Base-by-base conservation (phyloP, 1,140 invertebrate genomes). In the Drosophila biarmipes region DNA sequence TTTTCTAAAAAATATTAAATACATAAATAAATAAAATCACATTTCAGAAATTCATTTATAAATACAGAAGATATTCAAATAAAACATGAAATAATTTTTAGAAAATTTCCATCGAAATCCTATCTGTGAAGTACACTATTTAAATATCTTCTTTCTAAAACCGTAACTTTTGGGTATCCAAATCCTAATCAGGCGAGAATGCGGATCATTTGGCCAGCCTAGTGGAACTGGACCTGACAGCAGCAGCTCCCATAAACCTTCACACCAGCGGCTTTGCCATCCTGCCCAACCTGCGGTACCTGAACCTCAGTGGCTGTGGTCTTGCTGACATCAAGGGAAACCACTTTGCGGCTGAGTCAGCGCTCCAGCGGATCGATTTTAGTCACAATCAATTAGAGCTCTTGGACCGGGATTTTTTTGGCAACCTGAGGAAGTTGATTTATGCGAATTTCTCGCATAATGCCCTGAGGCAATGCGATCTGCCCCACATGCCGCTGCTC, bases 381-480 rank as follows among this genome's bases (percentile, higher is more conserved):
- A 92, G 89, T 40, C 51, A 86, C 53, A 92, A 92, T 61, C 45
- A 73, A 21, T 54, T 92, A 37, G 45, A 55, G 12, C 14, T 48
- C 6, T 55, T 92, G 12, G 75, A 71, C 34, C 67, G 64, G 42
- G 73, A 74, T 35, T 51, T 71, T 40, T 64, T 91, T 37, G 51
- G 34, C 15, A 72, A 71, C 48, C 49, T 92, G 19, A 55, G 51
- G 12, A 66, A 79, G 35, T 57, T 92, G 73, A 67, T 76, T 69
- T 68, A 74, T 62, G 87, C 79, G 2, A 91, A 92, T 62, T 89
- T 92, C 51, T 80, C 90, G n/a, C 54, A 90, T 37, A 92, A 92
- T 45, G 17, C 63, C 2, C 45, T 92, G 27, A 27, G 34, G 45
- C 40, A 45, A 2, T 53, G 82, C 2, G 77, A 87, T 42, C n/a